Base-by-base conservation (phyloP, 2,888 invertebrate species). In the Aricia artaxerxes region DNA sequence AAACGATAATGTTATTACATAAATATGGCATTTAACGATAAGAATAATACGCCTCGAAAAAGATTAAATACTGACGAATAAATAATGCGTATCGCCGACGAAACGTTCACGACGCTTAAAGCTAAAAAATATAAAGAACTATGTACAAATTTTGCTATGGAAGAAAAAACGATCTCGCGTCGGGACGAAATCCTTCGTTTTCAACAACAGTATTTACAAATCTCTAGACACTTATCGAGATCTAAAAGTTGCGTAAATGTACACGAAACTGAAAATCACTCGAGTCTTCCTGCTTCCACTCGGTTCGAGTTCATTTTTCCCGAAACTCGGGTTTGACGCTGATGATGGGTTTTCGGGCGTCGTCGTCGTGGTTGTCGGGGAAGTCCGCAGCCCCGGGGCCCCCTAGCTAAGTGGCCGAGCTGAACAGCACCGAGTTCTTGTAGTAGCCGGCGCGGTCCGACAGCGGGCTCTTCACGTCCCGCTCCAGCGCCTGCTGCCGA, bases 351-450 rank as follows among this genome's bases (percentile, higher is more conserved):
- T 95, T 95, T 84, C 93, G 90, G 83, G 89, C 86, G 85, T 91
- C 92, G 82, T 91, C 91, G 84, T 92, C 88, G 84, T 87, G 87
- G 83, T 86, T 87, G 81, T 92, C 90, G 92, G 92, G 92, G 92
- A 86, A 88, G 81, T 91, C 90, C 83, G 83, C 84, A 79, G 87
- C 92, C 92, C 93, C 92, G 89, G 89, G 80, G 84, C 88, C 88
- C 86, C 89, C 84, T 87, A 94, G 95, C 95, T 96, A 96, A 94
- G 98, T 98, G 88, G 98, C 98, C 89, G 97, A 97, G 86, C 97
- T 97, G 91, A 98, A 98, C 83, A 98, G 95, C 84, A 98, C 97
- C 60, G 98, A 98, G 93, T 97, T 98, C 94, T 98, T 98, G 95
- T 98, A 98, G 92, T 98, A 98, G 85, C 96, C 96, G 83, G 96